These are phyloP conservation scores for Enteromius argenteus DNA, from an alignment of 2,797 vertebrate genomes.

Conservation along the genomic window DNA sequence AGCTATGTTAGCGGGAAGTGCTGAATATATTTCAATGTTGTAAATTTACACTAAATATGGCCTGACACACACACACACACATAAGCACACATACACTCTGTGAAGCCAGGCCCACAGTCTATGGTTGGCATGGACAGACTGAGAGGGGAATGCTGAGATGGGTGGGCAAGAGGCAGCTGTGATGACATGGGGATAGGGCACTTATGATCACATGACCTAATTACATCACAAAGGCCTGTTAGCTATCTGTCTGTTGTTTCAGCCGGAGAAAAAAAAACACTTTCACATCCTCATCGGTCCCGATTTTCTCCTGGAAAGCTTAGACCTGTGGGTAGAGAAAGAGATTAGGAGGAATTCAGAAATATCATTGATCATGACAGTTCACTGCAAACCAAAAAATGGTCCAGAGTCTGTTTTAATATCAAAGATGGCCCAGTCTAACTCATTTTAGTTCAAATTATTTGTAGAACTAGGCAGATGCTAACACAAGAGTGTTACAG, in stretches of 20 bases:
- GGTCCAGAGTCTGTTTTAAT: not conserved
- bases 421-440: not conserved
- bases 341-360: not conserved
- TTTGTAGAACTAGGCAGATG: not conserved
- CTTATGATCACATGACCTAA: constrained; percentile 56
- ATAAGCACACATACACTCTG: constrained; percentile 13
- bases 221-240: constrained; percentile 54
- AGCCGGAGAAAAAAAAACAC: constrained; percentile 33
- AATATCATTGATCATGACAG: not conserved
- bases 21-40: constrained; percentile 26
- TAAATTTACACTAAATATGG: constrained; percentile 51
- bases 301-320: constrained; percentile 95
- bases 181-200: constrained; percentile 53
- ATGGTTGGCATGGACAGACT: constrained; percentile 30
- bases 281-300: constrained; percentile 92
- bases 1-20: constrained; percentile 38
- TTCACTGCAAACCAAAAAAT: not conserved
- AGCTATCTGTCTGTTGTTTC: constrained; percentile 34
- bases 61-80: constrained; percentile 11
- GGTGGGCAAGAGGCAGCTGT: constrained; percentile 49
- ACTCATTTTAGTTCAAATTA: not conserved
- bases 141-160: constrained; percentile 29
- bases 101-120: constrained; percentile 41
- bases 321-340: constrained; percentile 82
- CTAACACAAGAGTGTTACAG: not conserved